Percentiles rank a stretch among this genome's conserved stretches.
Conservation (phyloP, 2,888 invertebrate species). For the Pyralis farinalis region DNA sequence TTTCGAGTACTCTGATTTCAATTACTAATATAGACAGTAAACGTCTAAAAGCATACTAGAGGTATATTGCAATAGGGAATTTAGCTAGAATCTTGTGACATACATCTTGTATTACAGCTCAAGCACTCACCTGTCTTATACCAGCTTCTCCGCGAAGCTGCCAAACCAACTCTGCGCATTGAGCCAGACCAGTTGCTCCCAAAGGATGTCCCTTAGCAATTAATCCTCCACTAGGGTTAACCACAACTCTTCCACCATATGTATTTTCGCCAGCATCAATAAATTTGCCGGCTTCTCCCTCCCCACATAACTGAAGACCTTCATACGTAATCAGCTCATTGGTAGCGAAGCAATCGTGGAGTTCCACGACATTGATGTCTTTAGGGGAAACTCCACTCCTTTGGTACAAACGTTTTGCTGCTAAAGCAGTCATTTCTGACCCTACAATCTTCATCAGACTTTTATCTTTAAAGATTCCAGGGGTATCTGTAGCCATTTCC, state of each 20-base stretch:
- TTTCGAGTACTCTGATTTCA: too few species aligned
- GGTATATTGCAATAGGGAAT: too few species aligned
- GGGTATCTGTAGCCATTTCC: conserved; percentile 97
- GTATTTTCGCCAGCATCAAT: conserved; percentile 98
- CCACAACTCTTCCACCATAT: conserved; percentile 96
- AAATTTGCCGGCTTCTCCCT: conserved; percentile 94
- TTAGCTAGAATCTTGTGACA: too few species aligned
- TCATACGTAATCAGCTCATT: conserved; percentile 99
- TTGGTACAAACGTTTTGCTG: conserved; percentile 87
- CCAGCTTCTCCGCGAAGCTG: conserved; percentile 90
- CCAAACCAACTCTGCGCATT: conserved; percentile 94
- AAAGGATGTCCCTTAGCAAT: conserved; percentile 99
- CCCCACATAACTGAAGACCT: conserved; percentile 94
- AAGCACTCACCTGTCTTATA: conserved; percentile 83
- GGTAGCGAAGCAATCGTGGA: conserved; percentile 99
- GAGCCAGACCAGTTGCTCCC: conserved; percentile 96
- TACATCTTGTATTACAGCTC: too few species aligned
- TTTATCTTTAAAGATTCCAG: conserved; percentile 90
- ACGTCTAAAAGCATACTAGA: too few species aligned
- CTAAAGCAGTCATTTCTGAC: conserved; percentile 94
- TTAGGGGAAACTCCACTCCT: conserved; percentile 88
- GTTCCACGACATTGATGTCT: conserved; percentile 96
- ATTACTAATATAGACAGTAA: too few species aligned
- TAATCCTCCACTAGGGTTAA: conserved; percentile 98
- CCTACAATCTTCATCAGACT: conserved; percentile 91